Conservation (phyloP, 2,113 vertebrate genomes). For the Sclerurus mexicanus region DNA sequence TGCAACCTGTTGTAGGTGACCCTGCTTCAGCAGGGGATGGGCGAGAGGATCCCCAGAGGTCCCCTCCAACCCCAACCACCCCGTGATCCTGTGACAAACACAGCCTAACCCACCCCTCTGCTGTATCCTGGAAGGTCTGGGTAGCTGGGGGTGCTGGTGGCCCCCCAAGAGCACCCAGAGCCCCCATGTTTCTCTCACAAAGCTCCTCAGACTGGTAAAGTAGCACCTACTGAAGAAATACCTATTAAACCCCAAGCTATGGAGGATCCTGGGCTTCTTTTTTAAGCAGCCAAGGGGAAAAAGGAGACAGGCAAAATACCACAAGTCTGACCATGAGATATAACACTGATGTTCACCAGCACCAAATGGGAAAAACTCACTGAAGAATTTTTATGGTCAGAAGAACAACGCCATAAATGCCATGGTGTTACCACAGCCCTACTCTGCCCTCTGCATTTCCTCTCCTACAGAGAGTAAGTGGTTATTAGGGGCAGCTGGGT, state of each 20-base stretch:
- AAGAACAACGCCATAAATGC: not conserved
- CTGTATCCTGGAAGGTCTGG: not conserved
- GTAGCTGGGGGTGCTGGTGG: not conserved
- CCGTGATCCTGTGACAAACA: not conserved
- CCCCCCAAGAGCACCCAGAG: not conserved
- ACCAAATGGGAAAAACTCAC: not conserved
- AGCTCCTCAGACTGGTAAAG: not conserved
- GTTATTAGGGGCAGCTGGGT: not conserved
- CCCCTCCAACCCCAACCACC: not conserved
- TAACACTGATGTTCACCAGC: not conserved
- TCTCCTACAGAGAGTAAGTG: not conserved
- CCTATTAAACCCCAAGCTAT: not conserved
- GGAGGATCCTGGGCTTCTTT: not conserved
- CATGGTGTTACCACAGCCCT: not conserved
- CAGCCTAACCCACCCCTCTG: not conserved
- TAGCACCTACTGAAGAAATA: not conserved
- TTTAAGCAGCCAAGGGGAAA: not conserved
- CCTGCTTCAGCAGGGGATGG: not conserved
- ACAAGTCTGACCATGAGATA: not conserved
- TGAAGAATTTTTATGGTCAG: not conserved
- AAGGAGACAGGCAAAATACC: not conserved
- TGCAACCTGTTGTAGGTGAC: not conserved
- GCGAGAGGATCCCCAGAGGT: not conserved
- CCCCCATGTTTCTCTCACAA: not conserved
- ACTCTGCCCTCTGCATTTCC: rapidly evolving